phyloP scores from a whole-genome alignment of 2,888 invertebrate genomes.

The Catonia carolina region DNA sequence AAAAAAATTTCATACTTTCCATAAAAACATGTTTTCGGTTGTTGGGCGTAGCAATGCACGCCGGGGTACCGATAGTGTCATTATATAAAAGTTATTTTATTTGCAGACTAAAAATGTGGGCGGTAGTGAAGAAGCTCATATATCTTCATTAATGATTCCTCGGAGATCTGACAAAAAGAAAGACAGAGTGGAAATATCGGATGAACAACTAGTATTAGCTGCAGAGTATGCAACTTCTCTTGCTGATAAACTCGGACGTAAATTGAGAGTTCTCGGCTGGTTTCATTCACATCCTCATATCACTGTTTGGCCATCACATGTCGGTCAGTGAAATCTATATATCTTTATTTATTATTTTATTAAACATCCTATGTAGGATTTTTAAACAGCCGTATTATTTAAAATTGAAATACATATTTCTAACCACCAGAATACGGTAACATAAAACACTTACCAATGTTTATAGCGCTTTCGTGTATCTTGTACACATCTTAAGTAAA shows the following conservation, averaged over 20 bases:
- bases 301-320: constrained; percentile 80
- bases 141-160: constrained; percentile 68
- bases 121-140: constrained; percentile 54
- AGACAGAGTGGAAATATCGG: constrained; percentile 79
- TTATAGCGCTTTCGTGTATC: no score
- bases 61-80: no score
- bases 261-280: constrained; percentile 76
- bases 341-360: background rate
- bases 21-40: no score
- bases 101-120: constrained; percentile 49
- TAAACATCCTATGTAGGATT: no score
- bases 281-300: constrained; percentile 88
- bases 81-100: constrained; percentile 11
- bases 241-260: constrained; percentile 53
- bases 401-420: no score
- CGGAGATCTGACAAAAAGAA: constrained; percentile 73
- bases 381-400: no score
- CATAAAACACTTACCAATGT: no score
- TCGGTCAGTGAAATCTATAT: constrained; percentile 52
- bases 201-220: constrained; percentile 70
- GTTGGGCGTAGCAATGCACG: no score
- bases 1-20: no score
- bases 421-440: no score
- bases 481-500: no score
- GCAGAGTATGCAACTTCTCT: constrained; percentile 59